Percentiles rank a stretch among this genome's conserved stretches.
These are phyloP conservation scores for Chrysolina haemoptera DNA, from an alignment of 2,888 invertebrate genomes.

Conservation along the genomic window DNA sequence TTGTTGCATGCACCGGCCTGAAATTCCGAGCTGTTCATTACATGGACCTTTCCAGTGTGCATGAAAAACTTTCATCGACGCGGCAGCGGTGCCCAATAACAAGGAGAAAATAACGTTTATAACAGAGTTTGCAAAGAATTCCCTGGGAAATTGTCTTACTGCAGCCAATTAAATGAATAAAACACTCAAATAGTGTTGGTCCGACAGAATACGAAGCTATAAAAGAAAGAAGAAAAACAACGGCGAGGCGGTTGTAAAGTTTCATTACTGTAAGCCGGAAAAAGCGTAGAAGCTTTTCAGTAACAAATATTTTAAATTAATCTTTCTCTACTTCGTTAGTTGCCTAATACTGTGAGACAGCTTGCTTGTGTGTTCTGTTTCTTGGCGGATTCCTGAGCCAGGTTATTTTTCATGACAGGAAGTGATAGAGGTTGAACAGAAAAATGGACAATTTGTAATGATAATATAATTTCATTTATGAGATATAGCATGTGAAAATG, in stretches of 20 bases:
- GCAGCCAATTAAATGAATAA: conserved; percentile 23
- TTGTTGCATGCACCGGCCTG: background rate
- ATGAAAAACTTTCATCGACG: background rate
- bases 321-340: conserved; percentile 19
- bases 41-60: no score
- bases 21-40: no score
- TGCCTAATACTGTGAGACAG: conserved; percentile 10
- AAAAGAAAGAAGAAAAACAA: conserved; percentile 5
- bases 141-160: conserved; percentile 19
- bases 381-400: conserved; percentile 6
- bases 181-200: conserved; percentile 22
- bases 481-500: no score
- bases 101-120: background rate
- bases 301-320: conserved; percentile 33
- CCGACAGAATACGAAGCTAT: conserved; percentile 15
- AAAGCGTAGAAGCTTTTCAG: conserved; percentile 32
- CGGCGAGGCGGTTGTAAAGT: conserved; percentile 34
- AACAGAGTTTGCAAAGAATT: conserved; percentile 8
- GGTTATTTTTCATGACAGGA: background rate
- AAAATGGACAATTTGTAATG: no score
- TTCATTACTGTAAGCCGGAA: conserved; percentile 34
- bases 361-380: conserved; percentile 15
- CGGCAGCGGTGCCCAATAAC: background rate
- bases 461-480: no score
- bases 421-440: background rate